These are phyloP conservation scores for Drosophila birchii DNA, from an alignment of 2,888 invertebrate genomes.

Conservation along the genomic window DNA sequence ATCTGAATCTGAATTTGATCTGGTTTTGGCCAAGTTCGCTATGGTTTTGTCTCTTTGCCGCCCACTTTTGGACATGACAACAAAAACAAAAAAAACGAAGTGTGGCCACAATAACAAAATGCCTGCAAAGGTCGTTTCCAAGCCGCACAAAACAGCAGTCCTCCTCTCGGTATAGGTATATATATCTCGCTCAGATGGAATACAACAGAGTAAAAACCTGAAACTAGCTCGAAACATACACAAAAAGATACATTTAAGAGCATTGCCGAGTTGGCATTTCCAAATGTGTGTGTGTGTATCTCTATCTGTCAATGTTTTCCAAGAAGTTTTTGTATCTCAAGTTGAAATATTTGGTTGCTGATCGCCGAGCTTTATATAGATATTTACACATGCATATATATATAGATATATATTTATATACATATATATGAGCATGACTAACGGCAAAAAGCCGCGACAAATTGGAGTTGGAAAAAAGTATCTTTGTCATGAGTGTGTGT, in stretches of 20 bases:
- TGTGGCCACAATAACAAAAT: slow-evolving; percentile 34
- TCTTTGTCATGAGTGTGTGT: slow-evolving; percentile 5
- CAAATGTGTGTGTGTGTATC: slow-evolving; percentile 6
- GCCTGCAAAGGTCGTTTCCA: slow-evolving; percentile 49
- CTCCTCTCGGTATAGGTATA: slow-evolving; percentile 13
- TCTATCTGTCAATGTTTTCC: slow-evolving; percentile 46
- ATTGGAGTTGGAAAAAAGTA: slow-evolving; percentile 37
- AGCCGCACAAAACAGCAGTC: slow-evolving; percentile 22
- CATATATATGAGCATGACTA: slow-evolving; percentile 30
- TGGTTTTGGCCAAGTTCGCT: slow-evolving; percentile 25
- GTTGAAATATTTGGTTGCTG: slow-evolving; percentile 44
- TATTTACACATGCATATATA: slow-evolving; percentile 2
- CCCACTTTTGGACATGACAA: slow-evolving; percentile 31
- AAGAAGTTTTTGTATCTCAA: slow-evolving; percentile 52
- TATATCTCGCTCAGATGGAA: slow-evolving; percentile 11
- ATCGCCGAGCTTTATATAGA: slow-evolving; percentile 35
- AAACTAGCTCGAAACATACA: slow-evolving; percentile 40
- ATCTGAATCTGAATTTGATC: slow-evolving; percentile 22
- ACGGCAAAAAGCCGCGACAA: slow-evolving; percentile 37
- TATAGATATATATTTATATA: not conserved
- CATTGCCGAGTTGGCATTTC: slow-evolving; percentile 49
- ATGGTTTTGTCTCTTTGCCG: slow-evolving; percentile 22
- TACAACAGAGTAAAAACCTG: slow-evolving; percentile 46
- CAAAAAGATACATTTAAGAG: slow-evolving; percentile 39
- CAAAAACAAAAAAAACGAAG: not conserved